Percentiles rank a stretch among this genome's conserved stretches.
These are phyloP conservation scores for Sanderia malayensis DNA, from an alignment of 30 jellyfish, hydroid and myxozoan genomes.

Conservation along the genomic window DNA sequence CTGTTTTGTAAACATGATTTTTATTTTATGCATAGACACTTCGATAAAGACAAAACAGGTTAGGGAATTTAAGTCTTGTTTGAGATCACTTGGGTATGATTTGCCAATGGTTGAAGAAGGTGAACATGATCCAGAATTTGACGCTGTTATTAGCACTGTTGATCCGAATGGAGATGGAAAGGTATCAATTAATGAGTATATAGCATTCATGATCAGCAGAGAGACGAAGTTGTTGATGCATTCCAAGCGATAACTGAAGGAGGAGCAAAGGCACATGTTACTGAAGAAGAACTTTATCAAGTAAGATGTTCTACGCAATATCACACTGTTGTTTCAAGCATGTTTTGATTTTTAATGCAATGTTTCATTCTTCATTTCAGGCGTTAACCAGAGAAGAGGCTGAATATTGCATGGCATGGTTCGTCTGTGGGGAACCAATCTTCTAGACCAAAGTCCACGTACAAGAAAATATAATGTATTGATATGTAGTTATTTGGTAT, in stretches of 20 bases:
- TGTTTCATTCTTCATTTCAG: slow-evolving; percentile 30
- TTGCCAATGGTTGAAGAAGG: slow-evolving; percentile 98
- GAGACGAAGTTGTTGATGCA: slow-evolving; percentile 98
- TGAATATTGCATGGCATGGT: slow-evolving; percentile 94
- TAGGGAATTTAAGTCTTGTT: slow-evolving; percentile 92
- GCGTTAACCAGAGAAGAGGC: slow-evolving; percentile 96
- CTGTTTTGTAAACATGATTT: too few species aligned
- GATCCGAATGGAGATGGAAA: slow-evolving; percentile 99
- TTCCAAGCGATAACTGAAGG: slow-evolving; percentile 97
- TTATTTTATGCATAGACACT: slow-evolving; percentile 71
- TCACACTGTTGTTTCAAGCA: too few species aligned
- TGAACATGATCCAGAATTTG: slow-evolving; percentile 87
- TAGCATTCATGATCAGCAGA: slow-evolving; percentile 98
- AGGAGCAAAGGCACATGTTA: slow-evolving; percentile 77
- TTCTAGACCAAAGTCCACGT: too few species aligned
- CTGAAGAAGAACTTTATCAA: slow-evolving; percentile 96
- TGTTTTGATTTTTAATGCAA: background rate
- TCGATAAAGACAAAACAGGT: slow-evolving; percentile 95
- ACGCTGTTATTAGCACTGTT: slow-evolving; percentile 78
- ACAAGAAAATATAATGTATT: too few species aligned
- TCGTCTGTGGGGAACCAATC: too few species aligned
- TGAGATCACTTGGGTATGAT: slow-evolving; percentile 96
- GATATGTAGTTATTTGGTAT: too few species aligned
- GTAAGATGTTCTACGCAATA: too few species aligned
- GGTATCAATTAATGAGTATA: slow-evolving; percentile 93